These are phyloP conservation scores for Platycheirus rosarum DNA, from an alignment of 2,888 invertebrate genomes.

Conservation along the genomic window DNA sequence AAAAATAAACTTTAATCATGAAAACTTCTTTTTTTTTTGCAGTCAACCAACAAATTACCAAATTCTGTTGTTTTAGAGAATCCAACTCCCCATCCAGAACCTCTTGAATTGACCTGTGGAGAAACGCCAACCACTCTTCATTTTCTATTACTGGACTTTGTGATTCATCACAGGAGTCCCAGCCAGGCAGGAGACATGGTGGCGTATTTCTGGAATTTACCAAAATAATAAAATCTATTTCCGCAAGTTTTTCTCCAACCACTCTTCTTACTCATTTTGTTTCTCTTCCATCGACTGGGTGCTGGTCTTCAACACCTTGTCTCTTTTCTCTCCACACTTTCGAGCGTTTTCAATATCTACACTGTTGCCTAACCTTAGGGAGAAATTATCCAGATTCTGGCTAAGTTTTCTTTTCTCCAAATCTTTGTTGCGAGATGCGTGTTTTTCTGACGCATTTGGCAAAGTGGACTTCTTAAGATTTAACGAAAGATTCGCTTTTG, in stretches of 20 bases:
- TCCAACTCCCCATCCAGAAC: constrained; percentile 91
- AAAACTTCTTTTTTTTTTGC: neutral
- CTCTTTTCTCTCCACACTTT: constrained; percentile 77
- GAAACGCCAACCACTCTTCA: constrained; percentile 93
- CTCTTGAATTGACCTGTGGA: constrained; percentile 91
- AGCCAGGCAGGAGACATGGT: constrained; percentile 81
- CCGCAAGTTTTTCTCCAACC: too few relatives aligned
- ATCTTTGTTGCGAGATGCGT: constrained; percentile 78
- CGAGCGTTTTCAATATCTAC: constrained; percentile 77
- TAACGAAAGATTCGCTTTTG: constrained; percentile 79
- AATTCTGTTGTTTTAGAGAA: constrained; percentile 88
- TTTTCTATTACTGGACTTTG: constrained; percentile 89
- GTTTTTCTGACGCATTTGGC: constrained; percentile 58
- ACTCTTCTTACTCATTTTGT: constrained; percentile 76
- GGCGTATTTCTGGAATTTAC: constrained; percentile 78
- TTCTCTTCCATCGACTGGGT: constrained; percentile 79
- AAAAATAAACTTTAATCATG: constrained; percentile 26
- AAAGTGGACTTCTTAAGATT: constrained; percentile 78
- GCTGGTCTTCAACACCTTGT: constrained; percentile 76
- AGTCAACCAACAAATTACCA: constrained; percentile 83
- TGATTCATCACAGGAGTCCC: constrained; percentile 83
- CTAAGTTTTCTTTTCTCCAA: constrained; percentile 82
- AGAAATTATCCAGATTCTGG: constrained; percentile 83
- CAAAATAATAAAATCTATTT: neutral
- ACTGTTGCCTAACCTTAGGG: constrained; percentile 80